phyloP scores from a whole-genome alignment of 2,113 vertebrate genomes.

The Petroica traversi region DNA sequence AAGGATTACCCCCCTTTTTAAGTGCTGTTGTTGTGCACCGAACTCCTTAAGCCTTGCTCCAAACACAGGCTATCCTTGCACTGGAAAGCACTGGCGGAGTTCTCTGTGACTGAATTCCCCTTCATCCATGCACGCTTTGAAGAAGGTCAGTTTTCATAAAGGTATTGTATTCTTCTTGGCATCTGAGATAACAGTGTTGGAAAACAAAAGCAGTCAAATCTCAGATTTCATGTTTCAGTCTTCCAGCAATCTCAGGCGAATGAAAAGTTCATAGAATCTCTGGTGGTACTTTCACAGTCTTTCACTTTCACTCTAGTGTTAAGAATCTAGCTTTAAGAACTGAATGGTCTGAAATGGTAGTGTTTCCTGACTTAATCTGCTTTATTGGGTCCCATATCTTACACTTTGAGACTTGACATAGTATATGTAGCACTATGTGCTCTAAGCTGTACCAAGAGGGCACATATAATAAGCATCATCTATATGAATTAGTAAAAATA shows the following conservation, averaged over 20 bases:
- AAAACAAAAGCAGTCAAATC: neutral
- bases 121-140: accelerated
- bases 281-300: neutral
- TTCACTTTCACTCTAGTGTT: neutral
- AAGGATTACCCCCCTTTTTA: neutral
- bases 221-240: neutral
- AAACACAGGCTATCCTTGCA: neutral
- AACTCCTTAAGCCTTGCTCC: neutral
- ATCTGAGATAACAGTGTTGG: neutral
- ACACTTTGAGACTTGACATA: neutral
- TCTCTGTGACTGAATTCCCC: neutral
- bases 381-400: neutral
- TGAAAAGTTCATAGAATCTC: neutral
- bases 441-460: neutral
- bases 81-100: neutral
- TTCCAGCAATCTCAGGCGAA: neutral
- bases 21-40: neutral
- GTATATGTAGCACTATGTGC: neutral
- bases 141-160: neutral
- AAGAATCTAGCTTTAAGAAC: neutral
- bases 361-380: neutral
- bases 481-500: neutral
- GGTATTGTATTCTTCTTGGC: neutral
- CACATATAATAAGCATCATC: neutral
- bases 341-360: neutral